These are phyloP conservation scores for Thelaira solivaga DNA, from an alignment of 2,888 invertebrate species.

Conservation along the genomic window DNA sequence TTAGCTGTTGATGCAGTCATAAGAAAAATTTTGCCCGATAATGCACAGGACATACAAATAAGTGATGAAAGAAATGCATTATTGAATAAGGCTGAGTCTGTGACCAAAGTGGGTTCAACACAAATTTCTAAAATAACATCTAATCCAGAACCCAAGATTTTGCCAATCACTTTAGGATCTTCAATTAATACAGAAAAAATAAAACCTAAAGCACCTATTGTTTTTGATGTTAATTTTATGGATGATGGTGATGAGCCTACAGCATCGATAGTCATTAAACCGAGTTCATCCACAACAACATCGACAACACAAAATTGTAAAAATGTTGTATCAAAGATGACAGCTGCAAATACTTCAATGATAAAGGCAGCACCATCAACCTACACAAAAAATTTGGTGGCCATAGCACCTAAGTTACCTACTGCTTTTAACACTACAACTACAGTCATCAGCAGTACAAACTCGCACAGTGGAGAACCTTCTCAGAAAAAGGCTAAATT, in stretches of 20 bases:
- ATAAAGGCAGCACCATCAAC: neutral
- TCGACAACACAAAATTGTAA: neutral
- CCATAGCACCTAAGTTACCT: too few species aligned
- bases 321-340: neutral
- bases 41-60: constrained; percentile 48
- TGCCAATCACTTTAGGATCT: neutral
- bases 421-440: too few species aligned
- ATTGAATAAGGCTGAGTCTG: neutral
- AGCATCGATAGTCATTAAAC: constrained; percentile 65
- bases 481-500: constrained; percentile 15
- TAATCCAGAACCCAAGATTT: neutral
- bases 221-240: constrained; percentile 62
- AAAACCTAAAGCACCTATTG: constrained; percentile 43
- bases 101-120: constrained; percentile 49
- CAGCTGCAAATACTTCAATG: neutral
- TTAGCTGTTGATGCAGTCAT: constrained; percentile 62
- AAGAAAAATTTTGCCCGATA: constrained; percentile 56
- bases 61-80: neutral
- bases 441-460: too few species aligned
- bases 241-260: constrained; percentile 63
- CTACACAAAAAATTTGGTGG: too few species aligned
- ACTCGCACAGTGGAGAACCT: neutral
- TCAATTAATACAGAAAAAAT: neutral
- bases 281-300: constrained; percentile 3
- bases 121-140: constrained; percentile 58